Evolutionary conservation across 2,113 vertebrate genomes (phyloP).

Genomic region (Apaloderma vittatum): DNA sequence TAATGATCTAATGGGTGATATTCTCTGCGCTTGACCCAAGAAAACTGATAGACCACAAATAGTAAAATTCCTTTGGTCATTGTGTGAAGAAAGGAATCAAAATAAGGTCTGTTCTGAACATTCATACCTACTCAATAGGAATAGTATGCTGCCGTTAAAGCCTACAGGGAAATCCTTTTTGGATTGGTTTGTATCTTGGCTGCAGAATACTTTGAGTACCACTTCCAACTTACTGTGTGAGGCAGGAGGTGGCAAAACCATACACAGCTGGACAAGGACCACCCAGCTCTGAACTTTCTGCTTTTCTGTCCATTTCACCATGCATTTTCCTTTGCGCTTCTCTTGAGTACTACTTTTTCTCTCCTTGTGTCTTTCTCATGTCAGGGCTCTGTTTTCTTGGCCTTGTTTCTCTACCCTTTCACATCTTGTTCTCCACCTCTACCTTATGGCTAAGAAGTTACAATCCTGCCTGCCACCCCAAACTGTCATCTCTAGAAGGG

Average conservation of each 20-base stretch:
- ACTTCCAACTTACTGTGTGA: neutral
- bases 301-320: neutral
- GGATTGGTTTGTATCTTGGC: neutral
- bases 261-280: neutral
- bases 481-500: neutral
- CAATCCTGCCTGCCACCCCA: neutral
- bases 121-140: neutral
- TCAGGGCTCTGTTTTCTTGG: neutral
- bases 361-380: neutral
- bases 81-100: neutral
- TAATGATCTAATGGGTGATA: neutral
- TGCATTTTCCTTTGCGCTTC: neutral
- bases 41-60: neutral
- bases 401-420: neutral
- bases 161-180: neutral
- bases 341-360: neutral
- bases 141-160: neutral
- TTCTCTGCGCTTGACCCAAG: neutral
- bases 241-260: neutral
- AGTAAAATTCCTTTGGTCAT: neutral
- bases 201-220: neutral
- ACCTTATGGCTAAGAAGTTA: neutral
- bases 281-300: neutral
- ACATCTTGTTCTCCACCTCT: neutral
- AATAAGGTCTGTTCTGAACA: neutral